Percentiles rank a stretch among this genome's conserved stretches.
phyloP scores from a whole-genome alignment of 2,797 vertebrate species.

The Mastacembelus armatus region DNA sequence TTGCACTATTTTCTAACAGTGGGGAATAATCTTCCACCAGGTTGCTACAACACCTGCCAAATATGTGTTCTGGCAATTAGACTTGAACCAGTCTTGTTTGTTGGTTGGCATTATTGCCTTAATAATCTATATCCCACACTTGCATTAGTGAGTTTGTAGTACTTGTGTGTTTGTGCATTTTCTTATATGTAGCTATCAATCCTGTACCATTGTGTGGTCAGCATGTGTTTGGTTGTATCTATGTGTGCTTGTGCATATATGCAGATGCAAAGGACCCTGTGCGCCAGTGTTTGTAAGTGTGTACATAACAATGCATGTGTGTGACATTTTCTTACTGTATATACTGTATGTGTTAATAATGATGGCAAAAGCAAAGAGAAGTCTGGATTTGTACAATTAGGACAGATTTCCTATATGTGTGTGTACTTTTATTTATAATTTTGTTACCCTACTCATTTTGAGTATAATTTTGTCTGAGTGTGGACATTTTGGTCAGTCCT shows the following conservation, averaged over 20 bases:
- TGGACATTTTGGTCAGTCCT: too few species aligned
- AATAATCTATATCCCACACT: conserved; percentile 8
- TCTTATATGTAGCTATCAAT: too few species aligned
- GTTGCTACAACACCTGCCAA: conserved; percentile 2
- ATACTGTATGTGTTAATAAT: conserved; percentile 14
- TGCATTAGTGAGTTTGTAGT: background rate
- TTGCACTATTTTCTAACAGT: conserved; percentile 1
- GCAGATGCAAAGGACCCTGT: too few species aligned
- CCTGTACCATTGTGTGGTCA: too few species aligned
- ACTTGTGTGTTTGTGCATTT: background rate
- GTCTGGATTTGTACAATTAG: conserved; percentile 32
- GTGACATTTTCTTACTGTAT: conserved; percentile 6
- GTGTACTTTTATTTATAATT: too few species aligned
- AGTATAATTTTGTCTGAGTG: too few species aligned
- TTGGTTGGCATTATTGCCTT: background rate
- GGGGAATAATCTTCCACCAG: background rate
- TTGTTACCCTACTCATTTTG: too few species aligned
- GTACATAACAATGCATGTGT: background rate
- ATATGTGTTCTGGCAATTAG: conserved; percentile 8
- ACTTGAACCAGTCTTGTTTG: conserved; percentile 14
- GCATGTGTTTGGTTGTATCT: too few species aligned
- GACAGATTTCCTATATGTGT: background rate
- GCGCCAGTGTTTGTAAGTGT: background rate
- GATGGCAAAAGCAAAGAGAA: conserved; percentile 42
- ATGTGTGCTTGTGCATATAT: too few species aligned